Evolutionary conservation across 2,113 vertebrate genomes (phyloP).

Genomic region (Sylvia atricapilla): DNA sequence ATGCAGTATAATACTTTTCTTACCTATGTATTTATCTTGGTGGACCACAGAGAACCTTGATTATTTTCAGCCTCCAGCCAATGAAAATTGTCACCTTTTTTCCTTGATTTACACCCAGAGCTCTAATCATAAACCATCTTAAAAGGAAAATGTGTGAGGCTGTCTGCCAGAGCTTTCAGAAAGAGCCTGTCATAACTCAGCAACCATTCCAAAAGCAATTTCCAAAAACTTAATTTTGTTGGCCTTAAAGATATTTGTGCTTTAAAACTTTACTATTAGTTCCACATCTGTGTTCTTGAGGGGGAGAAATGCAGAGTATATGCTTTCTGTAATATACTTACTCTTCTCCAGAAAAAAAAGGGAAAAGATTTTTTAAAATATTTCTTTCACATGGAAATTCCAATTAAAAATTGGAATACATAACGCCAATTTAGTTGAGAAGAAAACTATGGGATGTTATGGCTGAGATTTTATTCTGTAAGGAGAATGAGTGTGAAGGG

Average conservation of each 20-base stretch:
- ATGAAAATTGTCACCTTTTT: conserved; percentile 4
- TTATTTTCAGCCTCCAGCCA: not conserved
- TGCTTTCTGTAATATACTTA: not conserved
- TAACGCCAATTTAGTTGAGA: not conserved
- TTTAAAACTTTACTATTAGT: not conserved
- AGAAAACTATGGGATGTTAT: not conserved
- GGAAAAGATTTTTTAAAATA: fast-evolving
- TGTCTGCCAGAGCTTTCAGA: conserved; percentile 8
- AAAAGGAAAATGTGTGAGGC: not conserved
- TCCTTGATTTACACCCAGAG: conserved; percentile 8
- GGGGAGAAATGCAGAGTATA: not conserved
- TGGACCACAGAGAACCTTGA: not conserved
- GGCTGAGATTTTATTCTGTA: not conserved
- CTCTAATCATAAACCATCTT: conserved; percentile 39
- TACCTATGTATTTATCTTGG: not conserved
- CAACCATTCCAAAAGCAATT: conserved; percentile 11
- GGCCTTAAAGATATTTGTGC: not conserved
- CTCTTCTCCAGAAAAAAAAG: not conserved
- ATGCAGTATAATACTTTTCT: not conserved
- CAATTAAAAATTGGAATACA: not conserved
- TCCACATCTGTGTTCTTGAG: not conserved
- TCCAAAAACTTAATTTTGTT: conserved; percentile 26
- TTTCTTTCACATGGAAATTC: not conserved
- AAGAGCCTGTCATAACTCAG: conserved; percentile 17
- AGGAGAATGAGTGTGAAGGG: not conserved